Conservation (phyloP, 2,888 invertebrate genomes). For the Cancer borealis region DNA sequence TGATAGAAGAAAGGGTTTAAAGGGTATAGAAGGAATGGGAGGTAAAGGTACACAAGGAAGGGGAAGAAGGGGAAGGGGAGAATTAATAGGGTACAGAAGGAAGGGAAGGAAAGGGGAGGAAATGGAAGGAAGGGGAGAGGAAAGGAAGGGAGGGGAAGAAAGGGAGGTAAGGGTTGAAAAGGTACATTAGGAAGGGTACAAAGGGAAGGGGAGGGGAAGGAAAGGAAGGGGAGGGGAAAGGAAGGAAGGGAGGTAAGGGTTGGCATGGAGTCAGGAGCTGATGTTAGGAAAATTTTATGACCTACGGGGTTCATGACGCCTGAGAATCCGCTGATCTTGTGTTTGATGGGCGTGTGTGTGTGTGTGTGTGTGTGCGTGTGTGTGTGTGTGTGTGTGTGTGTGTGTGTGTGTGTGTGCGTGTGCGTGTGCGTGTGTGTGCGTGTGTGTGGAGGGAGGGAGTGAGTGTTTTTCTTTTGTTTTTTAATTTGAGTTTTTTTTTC, state of each 20-base stretch:
- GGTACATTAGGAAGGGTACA: not conserved
- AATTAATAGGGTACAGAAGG: not conserved
- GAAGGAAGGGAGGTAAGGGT: not conserved
- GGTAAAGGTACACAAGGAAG: not conserved
- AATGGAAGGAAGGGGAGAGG: not conserved
- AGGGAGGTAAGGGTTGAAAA: not conserved
- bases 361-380: not conserved
- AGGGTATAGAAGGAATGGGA: not conserved
- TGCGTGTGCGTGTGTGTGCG: not conserved
- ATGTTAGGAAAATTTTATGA: not conserved
- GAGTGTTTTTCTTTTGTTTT: too few species aligned
- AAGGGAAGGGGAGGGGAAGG: not conserved
- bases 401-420: not conserved
- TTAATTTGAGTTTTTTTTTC: too few species aligned
- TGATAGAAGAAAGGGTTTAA: not conserved
- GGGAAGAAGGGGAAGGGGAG: not conserved
- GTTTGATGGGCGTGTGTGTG: conserved; percentile 1
- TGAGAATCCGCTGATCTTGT: conserved; percentile 7
- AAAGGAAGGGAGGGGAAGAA: not conserved
- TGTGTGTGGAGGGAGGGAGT: too few species aligned
- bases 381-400: not conserved
- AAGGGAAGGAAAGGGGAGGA: not conserved
- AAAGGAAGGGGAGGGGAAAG: not conserved
- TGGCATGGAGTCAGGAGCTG: conserved; percentile 7
- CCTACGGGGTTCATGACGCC: not conserved